These are phyloP conservation scores for Psilopsiagon aurifrons DNA, from an alignment of 2,113 vertebrate species.

Conservation along the genomic window DNA sequence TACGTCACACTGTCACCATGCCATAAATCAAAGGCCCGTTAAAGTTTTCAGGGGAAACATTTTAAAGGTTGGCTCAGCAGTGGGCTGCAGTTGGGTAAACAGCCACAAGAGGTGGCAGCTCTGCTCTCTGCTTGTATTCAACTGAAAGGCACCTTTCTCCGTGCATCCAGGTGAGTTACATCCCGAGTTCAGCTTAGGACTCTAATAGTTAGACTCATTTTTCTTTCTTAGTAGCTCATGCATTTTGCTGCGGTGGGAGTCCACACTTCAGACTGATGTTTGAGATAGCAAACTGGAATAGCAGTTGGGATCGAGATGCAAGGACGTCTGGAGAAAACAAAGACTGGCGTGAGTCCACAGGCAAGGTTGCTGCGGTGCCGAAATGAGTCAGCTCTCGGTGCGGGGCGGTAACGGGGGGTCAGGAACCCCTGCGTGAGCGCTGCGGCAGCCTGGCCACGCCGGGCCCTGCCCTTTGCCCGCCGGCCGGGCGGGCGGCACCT, in stretches of 20 bases:
- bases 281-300: no score
- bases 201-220: not conserved
- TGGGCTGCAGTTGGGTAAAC: not conserved
- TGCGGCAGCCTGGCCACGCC: not conserved
- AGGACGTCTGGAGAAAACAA: accelerated
- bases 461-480: not conserved
- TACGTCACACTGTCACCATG: not conserved
- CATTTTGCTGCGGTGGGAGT: not conserved
- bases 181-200: not conserved
- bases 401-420: not conserved
- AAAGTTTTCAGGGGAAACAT: not conserved
- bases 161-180: no score
- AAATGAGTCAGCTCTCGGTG: no score
- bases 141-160: not conserved
- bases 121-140: not conserved
- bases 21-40: not conserved
- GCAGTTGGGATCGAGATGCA: not conserved
- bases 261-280: not conserved
- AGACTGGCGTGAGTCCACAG: accelerated
- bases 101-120: not conserved
- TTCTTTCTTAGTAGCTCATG: not conserved
- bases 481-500: not conserved
- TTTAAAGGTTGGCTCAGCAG: not conserved
- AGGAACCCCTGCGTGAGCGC: not conserved
- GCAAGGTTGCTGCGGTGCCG: not conserved